Percentiles rank a stretch among this genome's conserved stretches.
These are phyloP conservation scores for Belonocnema kinseyi DNA, from an alignment of 1,140 invertebrate species.

Conservation along the genomic window DNA sequence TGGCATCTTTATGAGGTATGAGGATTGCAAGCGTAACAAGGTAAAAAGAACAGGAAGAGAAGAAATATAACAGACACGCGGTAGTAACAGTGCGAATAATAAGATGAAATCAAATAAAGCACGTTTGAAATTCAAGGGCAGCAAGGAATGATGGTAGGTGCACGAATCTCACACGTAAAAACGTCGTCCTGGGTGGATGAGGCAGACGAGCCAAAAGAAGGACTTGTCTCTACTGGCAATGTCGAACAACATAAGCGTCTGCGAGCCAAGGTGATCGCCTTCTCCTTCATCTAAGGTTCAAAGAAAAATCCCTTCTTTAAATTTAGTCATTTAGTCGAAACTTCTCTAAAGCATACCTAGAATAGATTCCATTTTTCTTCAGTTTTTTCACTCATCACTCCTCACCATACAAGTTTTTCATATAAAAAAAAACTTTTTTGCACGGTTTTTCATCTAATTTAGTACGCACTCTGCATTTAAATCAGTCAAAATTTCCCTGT, in stretches of 20 bases:
- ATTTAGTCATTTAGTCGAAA: constrained; percentile 1
- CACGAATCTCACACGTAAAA: constrained; percentile 55
- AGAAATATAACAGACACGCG: constrained; percentile 33
- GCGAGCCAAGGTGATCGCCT: constrained; percentile 56
- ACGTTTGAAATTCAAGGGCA: constrained; percentile 63
- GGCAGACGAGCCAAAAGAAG: constrained; percentile 58
- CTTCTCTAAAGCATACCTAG: background rate
- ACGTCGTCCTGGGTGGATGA: constrained; percentile 45
- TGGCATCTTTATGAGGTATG: constrained; percentile 40
- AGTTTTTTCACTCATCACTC: too few relatives aligned
- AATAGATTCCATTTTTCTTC: background rate
- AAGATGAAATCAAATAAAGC: constrained; percentile 54
- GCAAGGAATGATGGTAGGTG: constrained; percentile 51
- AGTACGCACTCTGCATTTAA: too few relatives aligned
- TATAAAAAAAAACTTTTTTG: too few relatives aligned
- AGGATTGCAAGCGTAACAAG: constrained; percentile 33
- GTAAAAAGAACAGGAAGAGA: constrained; percentile 32
- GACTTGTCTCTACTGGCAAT: constrained; percentile 44
- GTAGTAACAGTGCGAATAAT: constrained; percentile 43
- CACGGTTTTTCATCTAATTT: too few relatives aligned
- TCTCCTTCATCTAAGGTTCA: constrained; percentile 36
- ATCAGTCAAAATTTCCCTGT: too few relatives aligned
- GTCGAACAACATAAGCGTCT: constrained; percentile 48
- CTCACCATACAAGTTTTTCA: too few relatives aligned
- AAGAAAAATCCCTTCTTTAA: background rate